These are phyloP conservation scores for Mycetomoellerius zeteki DNA, from an alignment of 1,140 invertebrate species.

Conservation along the genomic window DNA sequence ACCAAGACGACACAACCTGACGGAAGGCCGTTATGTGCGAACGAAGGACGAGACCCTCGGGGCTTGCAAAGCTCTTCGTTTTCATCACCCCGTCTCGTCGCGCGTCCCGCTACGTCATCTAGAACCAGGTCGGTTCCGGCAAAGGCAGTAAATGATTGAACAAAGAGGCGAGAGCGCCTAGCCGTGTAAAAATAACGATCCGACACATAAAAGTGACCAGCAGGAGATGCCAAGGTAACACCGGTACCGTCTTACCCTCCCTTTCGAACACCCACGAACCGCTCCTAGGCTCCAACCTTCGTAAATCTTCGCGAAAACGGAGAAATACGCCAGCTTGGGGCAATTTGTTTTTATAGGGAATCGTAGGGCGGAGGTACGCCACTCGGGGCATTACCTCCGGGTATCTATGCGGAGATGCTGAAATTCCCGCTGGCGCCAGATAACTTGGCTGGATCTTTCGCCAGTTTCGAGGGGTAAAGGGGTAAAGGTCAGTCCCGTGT, in stretches of 20 bases:
- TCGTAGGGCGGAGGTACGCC: constrained; percentile 51
- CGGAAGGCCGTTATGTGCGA: constrained; percentile 62
- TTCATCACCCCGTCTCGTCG: constrained; percentile 23
- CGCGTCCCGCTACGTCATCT: constrained; percentile 23
- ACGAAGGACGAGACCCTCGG: constrained; percentile 62
- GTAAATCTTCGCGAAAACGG: constrained; percentile 68
- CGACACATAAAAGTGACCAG: constrained; percentile 53
- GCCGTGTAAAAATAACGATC: constrained; percentile 63
- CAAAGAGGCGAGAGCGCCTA: constrained; percentile 32
- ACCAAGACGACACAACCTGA: constrained; percentile 55
- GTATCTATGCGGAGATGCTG: constrained; percentile 70
- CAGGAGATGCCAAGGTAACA: constrained; percentile 23
- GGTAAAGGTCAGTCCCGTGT: constrained; percentile 72
- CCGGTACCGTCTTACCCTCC: constrained; percentile 10
- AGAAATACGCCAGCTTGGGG: constrained; percentile 67
- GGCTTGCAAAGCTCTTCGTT: constrained; percentile 37
- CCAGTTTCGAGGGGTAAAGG: too few species aligned
- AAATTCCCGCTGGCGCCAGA: constrained; percentile 61
- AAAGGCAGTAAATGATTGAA: constrained; percentile 66
- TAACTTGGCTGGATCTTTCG: constrained; percentile 52
- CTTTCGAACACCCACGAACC: not conserved
- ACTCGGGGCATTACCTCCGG: constrained; percentile 67
- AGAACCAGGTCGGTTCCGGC: constrained; percentile 29
- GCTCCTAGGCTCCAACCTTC: constrained; percentile 38
- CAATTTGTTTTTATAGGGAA: constrained; percentile 78